Conservation (phyloP, 2,113 vertebrate species). For the Corythornis madagascariensis region DNA sequence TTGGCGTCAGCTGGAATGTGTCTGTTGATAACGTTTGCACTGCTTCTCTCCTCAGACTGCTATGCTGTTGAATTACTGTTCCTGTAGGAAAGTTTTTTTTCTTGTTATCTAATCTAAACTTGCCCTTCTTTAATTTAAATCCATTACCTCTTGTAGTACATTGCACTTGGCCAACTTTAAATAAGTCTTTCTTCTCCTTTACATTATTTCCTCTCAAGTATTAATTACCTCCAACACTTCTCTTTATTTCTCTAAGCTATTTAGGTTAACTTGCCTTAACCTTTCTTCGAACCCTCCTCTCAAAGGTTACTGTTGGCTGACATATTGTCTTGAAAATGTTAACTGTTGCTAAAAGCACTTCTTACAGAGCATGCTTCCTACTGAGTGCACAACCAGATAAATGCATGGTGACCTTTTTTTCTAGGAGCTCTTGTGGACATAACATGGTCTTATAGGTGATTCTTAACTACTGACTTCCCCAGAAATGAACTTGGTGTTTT, state of each 20-base stretch:
- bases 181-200: constrained; percentile 45
- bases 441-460: not conserved
- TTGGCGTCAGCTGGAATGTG: constrained; percentile 4
- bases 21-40: not conserved
- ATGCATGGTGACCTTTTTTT: constrained; percentile 29
- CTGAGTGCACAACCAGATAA: not conserved
- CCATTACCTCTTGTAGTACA: constrained; percentile 41
- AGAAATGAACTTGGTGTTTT: not conserved
- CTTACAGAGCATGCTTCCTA: constrained; percentile 1
- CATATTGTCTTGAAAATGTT: constrained; percentile 69
- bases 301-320: constrained; percentile 59
- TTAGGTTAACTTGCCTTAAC: constrained; percentile 62
- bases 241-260: constrained; percentile 55
- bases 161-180: constrained; percentile 41
- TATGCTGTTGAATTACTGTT: not conserved
- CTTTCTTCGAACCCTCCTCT: constrained; percentile 53
- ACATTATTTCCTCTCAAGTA: constrained; percentile 40
- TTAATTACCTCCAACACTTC: constrained; percentile 56
- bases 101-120: constrained; percentile 48
- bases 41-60: not conserved
- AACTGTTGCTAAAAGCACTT: constrained; percentile 58
- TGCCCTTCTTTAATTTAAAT: constrained; percentile 61
- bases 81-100: constrained; percentile 36
- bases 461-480: not conserved
- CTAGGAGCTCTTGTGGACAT: not conserved